Evolutionary conservation across 2,797 vertebrate genomes (phyloP), one percentile per base, ranked within the genome.

Genomic region (Paratrypauchen microcephalus): DNA sequence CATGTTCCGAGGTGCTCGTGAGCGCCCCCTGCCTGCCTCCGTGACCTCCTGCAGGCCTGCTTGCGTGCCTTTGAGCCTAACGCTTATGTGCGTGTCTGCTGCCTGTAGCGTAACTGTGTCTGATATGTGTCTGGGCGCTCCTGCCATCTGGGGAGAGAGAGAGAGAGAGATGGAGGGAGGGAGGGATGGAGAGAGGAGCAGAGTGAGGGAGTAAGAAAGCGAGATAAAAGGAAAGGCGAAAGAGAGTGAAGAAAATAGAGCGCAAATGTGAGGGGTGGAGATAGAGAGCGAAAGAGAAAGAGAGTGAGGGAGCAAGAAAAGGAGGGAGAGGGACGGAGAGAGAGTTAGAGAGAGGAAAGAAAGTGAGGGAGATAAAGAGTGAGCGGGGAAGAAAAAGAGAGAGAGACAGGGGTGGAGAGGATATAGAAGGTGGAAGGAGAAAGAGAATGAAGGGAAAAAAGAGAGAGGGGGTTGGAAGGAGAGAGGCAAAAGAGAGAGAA

Each of bases 31-130:
- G 82, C 79, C 2, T 21, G n/a, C n/a, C n/a, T n/a, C n/a, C n/a
- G n/a, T n/a, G n/a, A n/a, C n/a, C n/a, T n/a, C n/a, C n/a, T n/a
- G n/a, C n/a, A n/a, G n/a, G n/a, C n/a, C 75, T 66, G 74, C 86
- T 87, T 87, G 73, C 78, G 77, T 87, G 89, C 89, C 86, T 87
- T 80, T 57, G 55, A 57, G 55, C 86, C 82, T 85, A 86, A 78
- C 80, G 80, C 76, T 85, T 63, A 82, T 79, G 72, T 87, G 87
- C 77, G 75, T 80, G 55, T 57, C 55, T 57, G 50, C n/a, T 57
- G 50, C 9, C 23, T 57, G 6, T 16, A 24, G 4, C 24, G 8
- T 13, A 57, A 24, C 73, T 86, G 85, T 86, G 76, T 88, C 79
- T 74, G 67, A 45, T 71, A 66, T 55, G 67, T 68, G 58, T 55